Evolutionary conservation across 2,113 vertebrate species (phyloP).

Genomic region (Sebastes fasciatus): DNA sequence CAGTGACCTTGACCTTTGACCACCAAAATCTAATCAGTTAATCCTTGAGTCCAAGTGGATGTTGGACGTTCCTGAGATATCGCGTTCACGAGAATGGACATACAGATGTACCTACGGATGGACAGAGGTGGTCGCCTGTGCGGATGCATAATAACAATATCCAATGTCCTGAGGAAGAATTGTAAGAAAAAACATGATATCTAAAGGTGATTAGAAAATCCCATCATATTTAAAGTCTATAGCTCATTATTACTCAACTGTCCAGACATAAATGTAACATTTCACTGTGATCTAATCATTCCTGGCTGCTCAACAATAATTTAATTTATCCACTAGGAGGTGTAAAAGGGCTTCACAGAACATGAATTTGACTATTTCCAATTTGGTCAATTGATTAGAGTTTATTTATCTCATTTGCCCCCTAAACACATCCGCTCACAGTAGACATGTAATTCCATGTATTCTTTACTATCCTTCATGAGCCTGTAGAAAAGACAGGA

Average conservation of each 20-base stretch:
- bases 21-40: no score
- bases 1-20: no score
- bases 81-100: no score
- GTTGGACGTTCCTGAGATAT: no score
- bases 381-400: neutral
- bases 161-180: neutral
- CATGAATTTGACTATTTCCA: neutral
- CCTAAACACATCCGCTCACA: neutral
- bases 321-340: constrained; percentile 47
- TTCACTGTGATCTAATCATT: neutral
- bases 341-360: neutral
- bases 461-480: neutral
- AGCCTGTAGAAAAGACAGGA: neutral
- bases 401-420: neutral
- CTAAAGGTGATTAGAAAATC: neutral
- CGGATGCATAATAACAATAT: neutral
- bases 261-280: neutral
- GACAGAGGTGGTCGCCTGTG: no score
- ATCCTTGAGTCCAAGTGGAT: no score
- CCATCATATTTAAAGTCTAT: neutral
- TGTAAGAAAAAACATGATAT: neutral
- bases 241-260: neutral
- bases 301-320: neutral
- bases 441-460: neutral
- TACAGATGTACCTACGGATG: no score